Percentiles rank a stretch among this genome's conserved stretches.
Evolutionary conservation across 2,888 invertebrate genomes (phyloP).

Genomic region (Frankliniella intonsa): DNA sequence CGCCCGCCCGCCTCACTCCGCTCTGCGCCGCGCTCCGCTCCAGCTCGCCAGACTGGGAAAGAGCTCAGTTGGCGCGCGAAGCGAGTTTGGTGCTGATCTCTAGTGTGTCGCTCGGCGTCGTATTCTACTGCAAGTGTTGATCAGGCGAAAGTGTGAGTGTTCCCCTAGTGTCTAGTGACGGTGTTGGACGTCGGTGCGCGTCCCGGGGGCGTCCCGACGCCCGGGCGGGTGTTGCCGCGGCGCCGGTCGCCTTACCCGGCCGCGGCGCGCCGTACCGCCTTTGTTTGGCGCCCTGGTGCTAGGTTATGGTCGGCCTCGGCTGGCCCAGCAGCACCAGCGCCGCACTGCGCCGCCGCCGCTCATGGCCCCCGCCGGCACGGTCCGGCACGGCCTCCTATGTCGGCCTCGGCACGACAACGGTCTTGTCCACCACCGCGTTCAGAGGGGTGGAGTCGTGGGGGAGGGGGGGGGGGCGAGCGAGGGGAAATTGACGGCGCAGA

Average conservation of each 20-base stretch:
- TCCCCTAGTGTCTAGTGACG: neutral
- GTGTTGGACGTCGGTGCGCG: neutral
- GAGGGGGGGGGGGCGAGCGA: neutral
- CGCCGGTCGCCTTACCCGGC: neutral
- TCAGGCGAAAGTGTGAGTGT: neutral
- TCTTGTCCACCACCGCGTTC: too few species aligned
- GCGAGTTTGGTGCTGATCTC: slow-evolving; percentile 17
- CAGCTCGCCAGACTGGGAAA: neutral
- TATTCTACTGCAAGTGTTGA: slow-evolving; percentile 1
- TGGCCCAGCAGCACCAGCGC: neutral
- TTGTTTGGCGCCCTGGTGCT: slow-evolving; percentile 11
- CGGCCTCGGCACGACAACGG: neutral
- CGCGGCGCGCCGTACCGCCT: neutral
- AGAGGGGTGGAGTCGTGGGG: neutral
- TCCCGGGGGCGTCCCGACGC: neutral
- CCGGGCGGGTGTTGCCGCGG: neutral
- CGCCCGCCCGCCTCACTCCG: neutral
- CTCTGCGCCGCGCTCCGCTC: neutral
- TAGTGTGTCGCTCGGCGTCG: neutral
- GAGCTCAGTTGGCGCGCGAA: slow-evolving; percentile 19
- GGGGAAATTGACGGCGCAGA: too few species aligned
- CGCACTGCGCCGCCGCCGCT: too few species aligned
- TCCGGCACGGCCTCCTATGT: neutral
- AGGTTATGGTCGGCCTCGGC: slow-evolving; percentile 10
- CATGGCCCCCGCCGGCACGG: neutral